Percentiles rank a stretch among this genome's conserved stretches.
These are phyloP conservation scores for Xanthia icteritia DNA, from an alignment of 2,888 invertebrate species.

Conservation along the genomic window DNA sequence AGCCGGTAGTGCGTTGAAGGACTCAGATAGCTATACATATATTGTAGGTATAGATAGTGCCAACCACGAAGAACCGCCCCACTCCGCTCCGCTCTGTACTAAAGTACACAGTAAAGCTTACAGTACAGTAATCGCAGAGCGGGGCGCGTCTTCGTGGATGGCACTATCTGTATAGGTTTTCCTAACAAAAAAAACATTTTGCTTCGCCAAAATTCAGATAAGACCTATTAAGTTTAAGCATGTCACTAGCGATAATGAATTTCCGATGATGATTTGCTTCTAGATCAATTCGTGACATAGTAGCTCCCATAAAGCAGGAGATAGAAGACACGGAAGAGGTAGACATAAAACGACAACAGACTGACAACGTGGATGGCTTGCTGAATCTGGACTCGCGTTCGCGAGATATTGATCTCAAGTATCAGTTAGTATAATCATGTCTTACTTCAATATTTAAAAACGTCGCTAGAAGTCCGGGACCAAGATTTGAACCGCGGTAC, in stretches of 20 bases:
- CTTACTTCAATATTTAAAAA: not conserved
- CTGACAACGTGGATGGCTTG: slow-evolving; percentile 90
- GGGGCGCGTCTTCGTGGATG: too few species aligned
- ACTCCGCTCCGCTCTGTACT: too few species aligned
- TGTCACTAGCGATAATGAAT: not conserved
- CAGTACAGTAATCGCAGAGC: too few species aligned
- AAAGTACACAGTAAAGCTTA: too few species aligned
- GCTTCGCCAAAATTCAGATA: not conserved
- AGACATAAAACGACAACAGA: slow-evolving; percentile 88
- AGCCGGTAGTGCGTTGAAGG: too few species aligned
- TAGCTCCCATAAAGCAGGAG: slow-evolving; percentile 92
- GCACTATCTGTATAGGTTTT: not conserved
- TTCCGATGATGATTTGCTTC: slow-evolving; percentile 1
- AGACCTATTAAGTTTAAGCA: not conserved
- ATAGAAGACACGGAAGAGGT: slow-evolving; percentile 91
- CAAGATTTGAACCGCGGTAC: not conserved
- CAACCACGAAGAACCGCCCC: too few species aligned
- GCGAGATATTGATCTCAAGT: slow-evolving; percentile 83
- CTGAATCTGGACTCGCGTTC: slow-evolving; percentile 87
- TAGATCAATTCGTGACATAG: slow-evolving; percentile 91
- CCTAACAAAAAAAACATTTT: not conserved
- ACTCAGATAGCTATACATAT: too few species aligned
- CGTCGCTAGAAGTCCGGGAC: not conserved
- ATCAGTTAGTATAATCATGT: slow-evolving; percentile 67
- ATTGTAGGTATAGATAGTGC: too few species aligned